These are phyloP conservation scores for Festucalex cinctus DNA, from an alignment of 2,113 vertebrate species.

Conservation along the genomic window DNA sequence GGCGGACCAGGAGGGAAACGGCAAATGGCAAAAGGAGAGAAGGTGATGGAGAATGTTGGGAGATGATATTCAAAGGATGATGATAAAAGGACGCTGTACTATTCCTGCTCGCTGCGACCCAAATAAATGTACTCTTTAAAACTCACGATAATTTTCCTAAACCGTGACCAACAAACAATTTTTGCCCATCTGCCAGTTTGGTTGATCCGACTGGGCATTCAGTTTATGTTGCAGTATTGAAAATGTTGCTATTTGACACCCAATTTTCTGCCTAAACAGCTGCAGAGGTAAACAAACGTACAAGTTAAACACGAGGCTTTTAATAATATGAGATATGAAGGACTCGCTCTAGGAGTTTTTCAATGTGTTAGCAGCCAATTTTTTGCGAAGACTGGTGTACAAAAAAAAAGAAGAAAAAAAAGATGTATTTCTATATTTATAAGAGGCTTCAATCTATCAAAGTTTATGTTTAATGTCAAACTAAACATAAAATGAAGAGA, in stretches of 20 bases:
- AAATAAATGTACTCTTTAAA: slow-evolving; percentile 60
- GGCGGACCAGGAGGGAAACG: slow-evolving; percentile 24
- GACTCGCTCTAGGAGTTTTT: too few relatives aligned
- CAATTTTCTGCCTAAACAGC: not conserved
- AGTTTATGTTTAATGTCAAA: too few relatives aligned
- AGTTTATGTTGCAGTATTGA: not conserved
- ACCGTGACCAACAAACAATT: not conserved
- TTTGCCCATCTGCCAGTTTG: not conserved
- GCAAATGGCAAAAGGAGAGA: slow-evolving; percentile 56
- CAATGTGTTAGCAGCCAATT: too few relatives aligned
- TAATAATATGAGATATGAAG: too few relatives aligned
- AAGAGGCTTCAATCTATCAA: too few relatives aligned
- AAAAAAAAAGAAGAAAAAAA: too few relatives aligned
- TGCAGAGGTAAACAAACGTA: not conserved
- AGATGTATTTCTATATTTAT: too few relatives aligned
- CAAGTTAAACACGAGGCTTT: too few relatives aligned
- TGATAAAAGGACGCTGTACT: slow-evolving; percentile 64
- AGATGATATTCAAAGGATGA: slow-evolving; percentile 61
- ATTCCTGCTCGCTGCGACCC: slow-evolving; percentile 50
- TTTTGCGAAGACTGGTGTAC: too few relatives aligned
- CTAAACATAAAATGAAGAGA: too few relatives aligned
- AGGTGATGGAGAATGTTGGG: slow-evolving; percentile 53
- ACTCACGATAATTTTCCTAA: slow-evolving; percentile 11
- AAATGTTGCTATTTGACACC: not conserved
- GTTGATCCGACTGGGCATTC: not conserved